Conservation (phyloP, 2,113 vertebrate genomes). For the Rousettus leschenaultii region DNA sequence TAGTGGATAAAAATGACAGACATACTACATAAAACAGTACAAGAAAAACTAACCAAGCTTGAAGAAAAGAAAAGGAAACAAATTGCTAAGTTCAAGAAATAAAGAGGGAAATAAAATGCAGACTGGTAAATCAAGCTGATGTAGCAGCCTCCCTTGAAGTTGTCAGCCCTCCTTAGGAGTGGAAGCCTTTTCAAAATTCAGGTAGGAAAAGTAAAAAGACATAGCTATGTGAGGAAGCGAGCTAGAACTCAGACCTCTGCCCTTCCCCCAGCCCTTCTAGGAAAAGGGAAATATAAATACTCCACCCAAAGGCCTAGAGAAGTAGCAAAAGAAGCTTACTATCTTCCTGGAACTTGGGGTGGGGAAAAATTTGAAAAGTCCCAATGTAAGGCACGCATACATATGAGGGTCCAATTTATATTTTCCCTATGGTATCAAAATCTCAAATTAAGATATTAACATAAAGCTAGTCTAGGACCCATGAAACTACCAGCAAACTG, state of each 20-base stretch:
- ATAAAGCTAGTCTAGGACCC: neutral
- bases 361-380: neutral
- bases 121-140: neutral
- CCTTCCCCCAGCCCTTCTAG: neutral
- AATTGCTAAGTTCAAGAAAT: neutral
- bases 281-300: neutral
- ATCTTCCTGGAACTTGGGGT: neutral
- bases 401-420: neutral
- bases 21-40: accelerated
- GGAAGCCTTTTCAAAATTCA: neutral
- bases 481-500: neutral
- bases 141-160: neutral
- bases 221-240: neutral
- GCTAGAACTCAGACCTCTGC: neutral
- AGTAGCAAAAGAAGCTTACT: neutral
- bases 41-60: neutral
- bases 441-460: neutral
- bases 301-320: neutral
- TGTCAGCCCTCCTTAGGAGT: neutral
- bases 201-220: neutral
- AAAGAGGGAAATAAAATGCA: neutral
- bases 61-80: neutral
- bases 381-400: neutral
- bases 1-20: neutral
- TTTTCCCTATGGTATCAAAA: neutral